phyloP scores from a whole-genome alignment of 2,113 vertebrate species.

The Willisornis vidua region DNA sequence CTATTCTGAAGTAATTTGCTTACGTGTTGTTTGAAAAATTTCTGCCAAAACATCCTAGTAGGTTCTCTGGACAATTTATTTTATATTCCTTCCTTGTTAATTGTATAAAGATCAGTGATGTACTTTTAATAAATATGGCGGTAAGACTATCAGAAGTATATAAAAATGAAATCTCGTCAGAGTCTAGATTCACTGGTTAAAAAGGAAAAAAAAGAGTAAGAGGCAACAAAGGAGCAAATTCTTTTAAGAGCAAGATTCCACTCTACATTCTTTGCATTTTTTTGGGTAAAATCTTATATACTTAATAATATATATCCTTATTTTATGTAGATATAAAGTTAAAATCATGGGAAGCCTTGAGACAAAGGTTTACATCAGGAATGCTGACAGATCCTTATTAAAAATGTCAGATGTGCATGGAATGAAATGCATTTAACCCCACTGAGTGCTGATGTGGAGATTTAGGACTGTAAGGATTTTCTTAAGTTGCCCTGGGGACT shows the following conservation, averaged over 20 bases:
- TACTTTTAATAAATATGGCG: neutral
- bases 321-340: neutral
- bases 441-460: conserved; percentile 27
- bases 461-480: conserved; percentile 32
- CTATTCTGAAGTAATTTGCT: neutral
- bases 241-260: neutral
- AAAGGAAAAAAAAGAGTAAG: neutral
- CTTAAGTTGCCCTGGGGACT: conserved; percentile 24
- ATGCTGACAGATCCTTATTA: conserved; percentile 35
- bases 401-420: neutral
- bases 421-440: conserved; percentile 43
- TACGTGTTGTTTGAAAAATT: neutral
- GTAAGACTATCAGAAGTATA: neutral
- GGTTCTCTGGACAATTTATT: neutral
- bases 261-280: neutral
- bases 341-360: conserved; percentile 9
- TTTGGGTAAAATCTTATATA: neutral
- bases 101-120: neutral
- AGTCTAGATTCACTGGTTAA: neutral
- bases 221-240: neutral
- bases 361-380: neutral
- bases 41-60: neutral
- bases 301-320: too few species aligned
- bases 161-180: neutral
- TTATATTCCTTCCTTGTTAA: neutral